Conservation (phyloP, 1,140 invertebrate species). For the Macrotrachela quadricornifera region DNA sequence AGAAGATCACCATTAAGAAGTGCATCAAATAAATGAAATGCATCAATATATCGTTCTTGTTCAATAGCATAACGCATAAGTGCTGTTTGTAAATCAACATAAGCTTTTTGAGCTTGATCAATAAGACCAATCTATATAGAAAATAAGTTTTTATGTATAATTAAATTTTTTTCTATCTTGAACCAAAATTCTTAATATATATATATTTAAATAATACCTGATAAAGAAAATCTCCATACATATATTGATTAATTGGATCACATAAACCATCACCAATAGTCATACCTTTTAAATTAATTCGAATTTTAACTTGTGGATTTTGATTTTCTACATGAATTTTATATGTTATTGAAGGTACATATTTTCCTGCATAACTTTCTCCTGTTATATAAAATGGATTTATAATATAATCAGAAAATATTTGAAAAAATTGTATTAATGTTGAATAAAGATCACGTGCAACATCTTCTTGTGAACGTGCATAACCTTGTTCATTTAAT, state of each 20-base stretch:
- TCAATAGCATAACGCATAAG: no score
- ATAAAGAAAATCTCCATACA: no score
- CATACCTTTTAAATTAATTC: slow-evolving; percentile 33
- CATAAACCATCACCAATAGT: slow-evolving; percentile 63
- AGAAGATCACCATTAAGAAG: slow-evolving; percentile 48
- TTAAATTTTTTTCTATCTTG: no score
- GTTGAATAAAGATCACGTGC: slow-evolving; percentile 24
- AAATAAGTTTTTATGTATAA: no score
- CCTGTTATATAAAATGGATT: slow-evolving; percentile 48
- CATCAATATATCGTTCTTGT: no score
- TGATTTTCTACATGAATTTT: neutral
- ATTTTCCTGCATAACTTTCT: slow-evolving; percentile 57
- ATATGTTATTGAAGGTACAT: slow-evolving; percentile 15
- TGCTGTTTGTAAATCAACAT: neutral
- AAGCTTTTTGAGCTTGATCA: neutral
- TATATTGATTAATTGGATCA: slow-evolving; percentile 37
- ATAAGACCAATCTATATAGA: no score
- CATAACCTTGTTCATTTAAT: slow-evolving; percentile 18
- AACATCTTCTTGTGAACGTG: slow-evolving; percentile 28
- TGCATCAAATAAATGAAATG: slow-evolving; percentile 36
- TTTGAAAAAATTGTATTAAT: no score
- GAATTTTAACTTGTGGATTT: neutral
- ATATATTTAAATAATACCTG: no score
- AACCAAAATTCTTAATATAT: no score
- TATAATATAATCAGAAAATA: no score